Base-by-base conservation (phyloP, 1,140 invertebrate genomes). In the Chironomus tepperi region DNA sequence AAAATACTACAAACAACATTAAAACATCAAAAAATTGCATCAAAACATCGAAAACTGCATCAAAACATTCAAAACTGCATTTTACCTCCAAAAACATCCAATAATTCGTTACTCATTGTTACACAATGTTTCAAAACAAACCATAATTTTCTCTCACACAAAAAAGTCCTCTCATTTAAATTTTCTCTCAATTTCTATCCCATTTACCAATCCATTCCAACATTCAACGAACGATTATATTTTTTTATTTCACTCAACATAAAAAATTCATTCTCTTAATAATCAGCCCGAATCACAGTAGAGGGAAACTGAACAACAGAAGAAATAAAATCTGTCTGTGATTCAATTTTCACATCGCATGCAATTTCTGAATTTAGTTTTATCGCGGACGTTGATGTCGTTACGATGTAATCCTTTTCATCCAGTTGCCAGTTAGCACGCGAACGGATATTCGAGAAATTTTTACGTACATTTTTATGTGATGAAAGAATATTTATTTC, bases 341-440 rank as follows among this genome's bases (percentile, higher is more conserved):
- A 57, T 57, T 34, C 24, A 34, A 34, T 34, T 57, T 57, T 57
- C 47, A 57, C 47, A 57, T 57, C 47, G 47, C 47, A 57, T 57
- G 47, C 47, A 57, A 57, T 57, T 57, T 57, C 47, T 57, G 47
- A 57, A 15, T 57, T 57, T 57, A 57, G 47, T 57, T 57, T 57
- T 57, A 57, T 57, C 47, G 47, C 47, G 47, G 47, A 47, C 43
- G 47, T 57, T 57, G 47, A 57, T 57, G 47, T n/a, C 47, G 47
- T 57, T 57, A 57, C 47, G 47, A 57, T 57, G 47, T 57, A 57
- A 57, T 57, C 47, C 47, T 57, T 57, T 57, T 57, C n/a, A n/a
- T 57, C n/a, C 47, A 57, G 47, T 57, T 57, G 47, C 47, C 47
- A 57, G 12, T 57, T 57, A 57, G 47, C 47, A 57, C 47, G 47